Evolutionary conservation across 1,140 invertebrate genomes (phyloP).

Genomic region (Neelides sp.): DNA sequence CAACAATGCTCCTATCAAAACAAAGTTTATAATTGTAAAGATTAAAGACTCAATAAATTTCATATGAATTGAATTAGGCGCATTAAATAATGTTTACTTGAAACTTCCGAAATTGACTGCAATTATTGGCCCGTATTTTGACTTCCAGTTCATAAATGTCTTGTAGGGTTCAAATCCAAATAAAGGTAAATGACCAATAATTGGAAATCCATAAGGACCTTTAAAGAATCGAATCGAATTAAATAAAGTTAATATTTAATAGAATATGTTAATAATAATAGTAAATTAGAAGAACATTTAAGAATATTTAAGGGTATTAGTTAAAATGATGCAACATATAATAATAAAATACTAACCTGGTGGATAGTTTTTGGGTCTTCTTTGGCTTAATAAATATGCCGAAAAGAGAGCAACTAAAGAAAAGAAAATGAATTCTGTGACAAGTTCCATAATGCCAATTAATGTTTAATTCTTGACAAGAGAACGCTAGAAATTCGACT

Average conservation of each 20-base stretch:
- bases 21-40: not conserved
- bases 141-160: constrained; percentile 9
- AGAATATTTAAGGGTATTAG: not conserved
- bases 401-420: too few species aligned
- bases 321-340: not conserved
- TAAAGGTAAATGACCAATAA: constrained; percentile 16
- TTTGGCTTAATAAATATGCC: constrained; percentile 6
- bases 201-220: constrained; percentile 24
- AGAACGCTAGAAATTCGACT: too few species aligned
- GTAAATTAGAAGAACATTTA: not conserved
- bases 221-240: not conserved
- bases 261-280: not conserved
- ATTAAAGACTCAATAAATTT: not conserved
- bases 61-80: not conserved
- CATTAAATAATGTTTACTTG: constrained; percentile 3
- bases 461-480: too few species aligned
- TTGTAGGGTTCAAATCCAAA: constrained; percentile 13
- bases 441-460: too few species aligned
- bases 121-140: constrained; percentile 22
- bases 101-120: constrained; percentile 22
- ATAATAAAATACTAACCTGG: constrained; percentile 1
- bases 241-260: not conserved
- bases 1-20: constrained; percentile 17
- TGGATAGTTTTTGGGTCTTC: constrained; percentile 16
- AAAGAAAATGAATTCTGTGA: too few species aligned